Evolutionary conservation across 1,140 invertebrate species (phyloP).

Genomic region (Listronotus oregonensis): DNA sequence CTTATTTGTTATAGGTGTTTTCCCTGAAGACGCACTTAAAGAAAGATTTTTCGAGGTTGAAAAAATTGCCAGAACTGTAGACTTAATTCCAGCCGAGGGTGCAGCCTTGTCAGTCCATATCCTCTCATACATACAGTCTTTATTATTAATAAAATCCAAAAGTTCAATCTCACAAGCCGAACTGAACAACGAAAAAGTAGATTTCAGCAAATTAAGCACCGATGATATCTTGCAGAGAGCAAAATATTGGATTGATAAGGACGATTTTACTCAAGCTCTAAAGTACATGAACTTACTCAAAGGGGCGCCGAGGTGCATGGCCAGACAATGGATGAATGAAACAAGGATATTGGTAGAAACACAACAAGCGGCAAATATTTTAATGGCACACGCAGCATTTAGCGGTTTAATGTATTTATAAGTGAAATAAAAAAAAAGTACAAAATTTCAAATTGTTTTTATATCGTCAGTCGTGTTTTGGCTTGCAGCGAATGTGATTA

Average conservation of each 20-base stretch:
- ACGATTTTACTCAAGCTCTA: constrained; percentile 81
- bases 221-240: constrained; percentile 87
- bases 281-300: constrained; percentile 88
- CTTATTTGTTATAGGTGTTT: constrained; percentile 65
- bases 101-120: constrained; percentile 80
- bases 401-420: constrained; percentile 73
- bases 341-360: constrained; percentile 83
- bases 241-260: constrained; percentile 84
- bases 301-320: constrained; percentile 80
- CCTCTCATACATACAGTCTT: constrained; percentile 84
- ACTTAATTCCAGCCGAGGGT: constrained; percentile 78
- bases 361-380: constrained; percentile 81
- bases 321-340: constrained; percentile 86
- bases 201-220: constrained; percentile 75
- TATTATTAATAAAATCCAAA: constrained; percentile 68
- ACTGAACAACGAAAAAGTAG: constrained; percentile 69
- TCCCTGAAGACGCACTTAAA: constrained; percentile 80
- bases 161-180: constrained; percentile 71
- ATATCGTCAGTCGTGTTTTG: no score
- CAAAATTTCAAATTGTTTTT: no score
- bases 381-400: constrained; percentile 83
- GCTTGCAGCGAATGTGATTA: no score
- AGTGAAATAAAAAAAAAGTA: constrained; percentile 21
- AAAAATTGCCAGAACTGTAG: constrained; percentile 72
- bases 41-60: constrained; percentile 83